A percentile compares a stretch with the other conserved stretches of the same genome.
These are phyloP conservation scores for Agrotis exclamationis DNA, from an alignment of 2,888 invertebrate species.

Conservation along the genomic window DNA sequence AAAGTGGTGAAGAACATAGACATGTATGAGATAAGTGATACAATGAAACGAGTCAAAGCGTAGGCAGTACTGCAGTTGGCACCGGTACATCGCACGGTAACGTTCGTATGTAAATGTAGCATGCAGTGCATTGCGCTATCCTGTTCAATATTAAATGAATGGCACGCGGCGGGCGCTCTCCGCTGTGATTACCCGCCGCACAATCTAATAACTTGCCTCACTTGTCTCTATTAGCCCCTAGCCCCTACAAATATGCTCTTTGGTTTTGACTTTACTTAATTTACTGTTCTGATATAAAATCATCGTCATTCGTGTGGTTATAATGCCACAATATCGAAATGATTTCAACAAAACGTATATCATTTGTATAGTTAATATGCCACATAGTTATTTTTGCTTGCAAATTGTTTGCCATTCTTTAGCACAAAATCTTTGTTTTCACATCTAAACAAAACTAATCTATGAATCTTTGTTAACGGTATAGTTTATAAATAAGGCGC, in stretches of 20 bases:
- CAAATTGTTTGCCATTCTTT: background rate
- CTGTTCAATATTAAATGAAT: slow-evolving; percentile 84
- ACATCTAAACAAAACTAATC: slow-evolving; percentile 14
- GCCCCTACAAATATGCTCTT: slow-evolving; percentile 42
- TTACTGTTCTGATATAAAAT: slow-evolving; percentile 17
- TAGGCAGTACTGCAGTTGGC: slow-evolving; percentile 57
- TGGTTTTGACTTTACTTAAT: slow-evolving; percentile 21
- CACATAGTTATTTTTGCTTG: background rate
- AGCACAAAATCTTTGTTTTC: background rate
- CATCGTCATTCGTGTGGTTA: background rate
- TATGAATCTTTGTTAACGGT: slow-evolving; percentile 15
- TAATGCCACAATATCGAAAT: background rate
- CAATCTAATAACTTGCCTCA: slow-evolving; percentile 75
- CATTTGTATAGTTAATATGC: background rate
- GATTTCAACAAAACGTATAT: background rate
- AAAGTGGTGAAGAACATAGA: slow-evolving; percentile 29
- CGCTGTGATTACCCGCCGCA: slow-evolving; percentile 76
- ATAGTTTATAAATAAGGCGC: slow-evolving; percentile 26
- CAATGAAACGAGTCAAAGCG: slow-evolving; percentile 46
- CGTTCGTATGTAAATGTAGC: slow-evolving; percentile 63
- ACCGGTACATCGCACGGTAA: slow-evolving; percentile 47
- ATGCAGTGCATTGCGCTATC: slow-evolving; percentile 74
- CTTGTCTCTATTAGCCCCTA: slow-evolving; percentile 71
- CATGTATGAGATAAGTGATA: slow-evolving; percentile 40
- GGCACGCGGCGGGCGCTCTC: slow-evolving; percentile 73